A percentile compares a stretch with the other conserved stretches of the same genome.
These are phyloP conservation scores for Ceratothoa steindachneri DNA, from an alignment of 2,888 invertebrate species.

Conservation along the genomic window DNA sequence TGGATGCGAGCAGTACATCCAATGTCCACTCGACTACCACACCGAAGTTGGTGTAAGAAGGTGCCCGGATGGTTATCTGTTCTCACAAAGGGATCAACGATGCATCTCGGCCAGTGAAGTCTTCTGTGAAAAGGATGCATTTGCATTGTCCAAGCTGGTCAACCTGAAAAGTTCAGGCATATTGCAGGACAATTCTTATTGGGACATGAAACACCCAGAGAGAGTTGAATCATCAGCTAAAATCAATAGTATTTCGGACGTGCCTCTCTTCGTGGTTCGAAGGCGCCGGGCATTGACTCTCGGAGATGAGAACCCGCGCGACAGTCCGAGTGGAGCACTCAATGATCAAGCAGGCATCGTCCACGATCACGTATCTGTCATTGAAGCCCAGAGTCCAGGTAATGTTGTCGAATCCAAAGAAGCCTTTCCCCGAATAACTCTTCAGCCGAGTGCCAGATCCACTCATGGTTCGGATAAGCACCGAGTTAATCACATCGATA, in stretches of 20 bases:
- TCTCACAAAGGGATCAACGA: not conserved
- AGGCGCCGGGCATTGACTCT: not conserved
- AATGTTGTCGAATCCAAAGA: not conserved
- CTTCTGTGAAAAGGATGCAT: not conserved
- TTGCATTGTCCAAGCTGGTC: not conserved
- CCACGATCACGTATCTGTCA: not conserved
- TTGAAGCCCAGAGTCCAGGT: not conserved
- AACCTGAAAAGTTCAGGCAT: not conserved
- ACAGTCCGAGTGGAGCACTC: not conserved
- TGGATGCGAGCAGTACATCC: not conserved
- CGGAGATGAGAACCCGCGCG: not conserved
- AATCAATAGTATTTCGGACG: not conserved
- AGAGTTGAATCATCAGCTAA: not conserved
- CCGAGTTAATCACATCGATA: not conserved
- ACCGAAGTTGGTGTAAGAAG: not conserved
- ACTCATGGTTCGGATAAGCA: not conserved
- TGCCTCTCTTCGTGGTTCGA: not conserved
- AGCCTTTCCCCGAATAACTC: not conserved
- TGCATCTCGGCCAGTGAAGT: not conserved
- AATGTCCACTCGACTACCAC: not conserved
- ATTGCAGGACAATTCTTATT: not conserved
- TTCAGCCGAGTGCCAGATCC: not conserved
- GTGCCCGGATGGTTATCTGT: not conserved
- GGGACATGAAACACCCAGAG: not conserved
- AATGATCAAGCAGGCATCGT: not conserved